Evolutionary conservation across 92 coral and sea anemone species (phyloP).

Genomic region (Montipora capitata): DNA sequence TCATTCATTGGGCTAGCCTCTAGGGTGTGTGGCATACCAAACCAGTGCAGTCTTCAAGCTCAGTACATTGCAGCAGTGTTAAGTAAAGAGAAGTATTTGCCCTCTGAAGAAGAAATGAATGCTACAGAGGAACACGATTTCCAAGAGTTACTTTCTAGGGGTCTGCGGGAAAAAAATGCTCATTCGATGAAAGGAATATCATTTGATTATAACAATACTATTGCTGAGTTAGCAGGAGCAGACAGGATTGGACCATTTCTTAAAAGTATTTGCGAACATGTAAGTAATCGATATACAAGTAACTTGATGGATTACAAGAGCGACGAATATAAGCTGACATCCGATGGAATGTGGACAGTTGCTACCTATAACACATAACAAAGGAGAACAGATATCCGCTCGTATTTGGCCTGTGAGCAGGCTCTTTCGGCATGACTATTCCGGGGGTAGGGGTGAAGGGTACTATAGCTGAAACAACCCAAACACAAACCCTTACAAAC

Average conservation of each 20-base stretch:
- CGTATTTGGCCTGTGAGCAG: too few relatives aligned
- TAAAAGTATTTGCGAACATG: slow-evolving; percentile 58
- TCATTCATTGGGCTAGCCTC: slow-evolving; percentile 83
- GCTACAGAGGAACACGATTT: slow-evolving; percentile 76
- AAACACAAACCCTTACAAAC: too few relatives aligned
- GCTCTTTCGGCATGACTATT: too few relatives aligned
- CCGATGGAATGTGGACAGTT: slow-evolving; percentile 42
- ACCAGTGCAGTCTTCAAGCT: slow-evolving; percentile 80
- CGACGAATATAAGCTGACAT: slow-evolving; percentile 46
- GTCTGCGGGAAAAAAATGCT: slow-evolving; percentile 71
- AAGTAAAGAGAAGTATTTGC: slow-evolving; percentile 66
- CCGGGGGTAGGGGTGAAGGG: too few relatives aligned
- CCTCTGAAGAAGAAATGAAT: slow-evolving; percentile 82
- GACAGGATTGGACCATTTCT: slow-evolving; percentile 48
- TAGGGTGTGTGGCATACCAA: slow-evolving; percentile 82
- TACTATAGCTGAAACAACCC: too few relatives aligned
- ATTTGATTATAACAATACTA: slow-evolving; percentile 72
- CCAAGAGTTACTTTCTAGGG: slow-evolving; percentile 60
- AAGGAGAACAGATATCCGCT: too few relatives aligned
- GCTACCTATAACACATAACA: too few relatives aligned
- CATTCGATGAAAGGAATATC: slow-evolving; percentile 57
- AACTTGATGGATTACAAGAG: slow-evolving; percentile 55
- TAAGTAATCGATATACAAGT: slow-evolving; percentile 18
- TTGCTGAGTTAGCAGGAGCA: slow-evolving; percentile 82
- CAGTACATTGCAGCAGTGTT: slow-evolving; percentile 74